Evolutionary conservation across 2,113 vertebrate species (phyloP).

Genomic region (Thinocorus orbignyianus): DNA sequence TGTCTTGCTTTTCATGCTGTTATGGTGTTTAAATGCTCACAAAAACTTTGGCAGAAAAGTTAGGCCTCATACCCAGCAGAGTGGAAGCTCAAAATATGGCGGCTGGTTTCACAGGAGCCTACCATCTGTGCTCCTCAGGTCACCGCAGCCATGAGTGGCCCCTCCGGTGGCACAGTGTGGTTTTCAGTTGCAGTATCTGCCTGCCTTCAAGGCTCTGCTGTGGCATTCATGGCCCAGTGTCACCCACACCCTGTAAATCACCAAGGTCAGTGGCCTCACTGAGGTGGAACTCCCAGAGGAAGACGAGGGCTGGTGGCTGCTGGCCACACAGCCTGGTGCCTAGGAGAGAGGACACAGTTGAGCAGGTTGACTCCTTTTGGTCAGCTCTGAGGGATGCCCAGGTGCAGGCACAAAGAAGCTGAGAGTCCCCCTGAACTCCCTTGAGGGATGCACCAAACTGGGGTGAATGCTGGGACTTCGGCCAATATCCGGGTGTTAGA

Average conservation of each 20-base stretch:
- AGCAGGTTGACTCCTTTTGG: not conserved
- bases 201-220: not conserved
- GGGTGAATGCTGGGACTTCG: not conserved
- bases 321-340: not conserved
- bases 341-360: not conserved
- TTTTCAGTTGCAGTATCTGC: not conserved
- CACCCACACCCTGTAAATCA: fast-evolving
- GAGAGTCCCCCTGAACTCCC: not conserved
- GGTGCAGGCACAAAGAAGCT: not conserved
- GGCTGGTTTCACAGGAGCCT: not conserved
- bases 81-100: fast-evolving
- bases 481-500: not conserved
- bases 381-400: not conserved
- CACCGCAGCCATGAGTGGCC: not conserved
- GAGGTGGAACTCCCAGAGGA: not conserved
- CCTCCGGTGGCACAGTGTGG: not conserved
- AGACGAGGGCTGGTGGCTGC: not conserved
- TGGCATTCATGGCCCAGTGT: fast-evolving
- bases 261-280: not conserved
- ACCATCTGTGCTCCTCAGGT: not conserved
- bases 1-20: not conserved
- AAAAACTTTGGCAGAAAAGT: not conserved
- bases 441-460: fast-evolving
- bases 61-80: not conserved
- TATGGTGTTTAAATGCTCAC: not conserved